A percentile compares a stretch with the other conserved stretches of the same genome.
phyloP scores from a whole-genome alignment of 2,113 vertebrate genomes.

The Chlorodrepanis virens region DNA sequence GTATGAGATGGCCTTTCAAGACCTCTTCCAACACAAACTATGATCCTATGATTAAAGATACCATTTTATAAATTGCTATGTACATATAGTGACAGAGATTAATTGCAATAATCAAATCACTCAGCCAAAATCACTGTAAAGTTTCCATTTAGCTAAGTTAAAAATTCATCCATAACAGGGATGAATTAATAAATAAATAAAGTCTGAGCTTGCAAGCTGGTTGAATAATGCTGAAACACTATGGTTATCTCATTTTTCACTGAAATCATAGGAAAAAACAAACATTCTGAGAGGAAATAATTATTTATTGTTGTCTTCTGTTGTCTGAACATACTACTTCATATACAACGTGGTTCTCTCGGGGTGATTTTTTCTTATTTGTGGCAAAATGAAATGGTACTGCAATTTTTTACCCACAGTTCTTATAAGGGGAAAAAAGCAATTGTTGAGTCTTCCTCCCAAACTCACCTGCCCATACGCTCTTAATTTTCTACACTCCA shows the following conservation, averaged over 20 bases:
- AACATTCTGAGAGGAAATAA: background rate
- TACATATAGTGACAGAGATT: background rate
- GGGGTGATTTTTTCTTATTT: background rate
- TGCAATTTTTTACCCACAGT: background rate
- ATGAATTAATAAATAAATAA: background rate
- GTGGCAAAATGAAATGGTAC: background rate
- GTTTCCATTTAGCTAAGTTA: background rate
- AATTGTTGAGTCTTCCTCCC: rapidly evolving
- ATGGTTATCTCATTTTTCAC: background rate
- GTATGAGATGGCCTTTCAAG: background rate
- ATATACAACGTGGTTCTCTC: background rate
- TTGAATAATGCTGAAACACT: background rate
- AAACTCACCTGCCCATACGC: background rate
- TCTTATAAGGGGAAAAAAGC: background rate
- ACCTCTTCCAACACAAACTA: background rate
- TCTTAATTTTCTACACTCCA: background rate
- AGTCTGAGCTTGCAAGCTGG: background rate
- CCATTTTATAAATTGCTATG: background rate
- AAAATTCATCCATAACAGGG: background rate
- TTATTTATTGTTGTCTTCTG: background rate
- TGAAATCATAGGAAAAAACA: background rate
- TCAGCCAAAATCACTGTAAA: background rate
- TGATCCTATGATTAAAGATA: background rate
- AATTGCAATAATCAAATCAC: background rate
- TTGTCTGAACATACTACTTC: background rate